A percentile compares a stretch with the other conserved stretches of the same genome.
Evolutionary conservation across 2,797 vertebrate species (phyloP).

Genomic region (Otus scops): DNA sequence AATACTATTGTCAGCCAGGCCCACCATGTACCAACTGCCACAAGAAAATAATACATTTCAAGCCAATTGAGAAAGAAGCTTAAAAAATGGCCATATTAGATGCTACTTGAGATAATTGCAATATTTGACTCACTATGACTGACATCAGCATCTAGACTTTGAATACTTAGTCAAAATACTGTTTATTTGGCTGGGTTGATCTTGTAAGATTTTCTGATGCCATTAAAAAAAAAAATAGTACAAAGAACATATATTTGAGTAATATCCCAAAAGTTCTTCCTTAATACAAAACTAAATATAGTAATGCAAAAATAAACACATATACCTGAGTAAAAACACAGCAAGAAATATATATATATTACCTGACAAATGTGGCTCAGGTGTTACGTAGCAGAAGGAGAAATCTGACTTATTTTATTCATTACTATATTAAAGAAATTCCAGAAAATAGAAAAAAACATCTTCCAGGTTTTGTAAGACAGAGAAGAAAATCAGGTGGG

Average conservation of each 20-base stretch:
- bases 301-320: neutral
- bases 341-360: neutral
- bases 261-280: neutral
- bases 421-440: neutral
- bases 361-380: neutral
- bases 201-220: neutral
- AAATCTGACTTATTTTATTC: neutral
- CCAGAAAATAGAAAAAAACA: neutral
- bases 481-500: neutral
- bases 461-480: neutral
- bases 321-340: neutral
- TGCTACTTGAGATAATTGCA: neutral
- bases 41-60: neutral
- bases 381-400: neutral
- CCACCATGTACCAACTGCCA: neutral
- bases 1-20: neutral
- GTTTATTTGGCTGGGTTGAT: neutral
- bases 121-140: neutral
- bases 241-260: neutral
- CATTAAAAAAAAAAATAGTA: neutral
- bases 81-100: neutral
- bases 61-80: neutral
- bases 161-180: neutral
- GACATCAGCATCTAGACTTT: neutral
- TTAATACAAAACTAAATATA: neutral